These are phyloP conservation scores for Colletes collaris DNA, from an alignment of 2,888 invertebrate species.

Conservation along the genomic window DNA sequence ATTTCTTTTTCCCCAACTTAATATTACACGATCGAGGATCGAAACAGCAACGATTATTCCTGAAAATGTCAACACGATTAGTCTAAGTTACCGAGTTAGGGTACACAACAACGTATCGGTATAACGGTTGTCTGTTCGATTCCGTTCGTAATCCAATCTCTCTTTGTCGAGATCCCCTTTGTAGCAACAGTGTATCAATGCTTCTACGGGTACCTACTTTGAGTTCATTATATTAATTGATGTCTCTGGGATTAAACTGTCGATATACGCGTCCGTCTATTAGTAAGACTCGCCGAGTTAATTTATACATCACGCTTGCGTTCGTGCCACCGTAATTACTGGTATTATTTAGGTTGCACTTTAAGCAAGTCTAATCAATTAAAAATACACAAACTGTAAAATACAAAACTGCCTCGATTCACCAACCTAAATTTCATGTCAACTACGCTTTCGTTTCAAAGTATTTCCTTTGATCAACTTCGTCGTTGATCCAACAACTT, in stretches of 20 bases:
- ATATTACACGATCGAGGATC: too few relatives aligned
- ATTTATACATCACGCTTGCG: not conserved
- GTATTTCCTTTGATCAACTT: not conserved
- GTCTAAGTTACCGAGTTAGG: not conserved
- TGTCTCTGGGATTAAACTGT: constrained; percentile 13
- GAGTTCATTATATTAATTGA: constrained; percentile 24
- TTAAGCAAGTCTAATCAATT: too few relatives aligned
- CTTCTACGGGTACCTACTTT: not conserved
- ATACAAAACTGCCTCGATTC: not conserved
- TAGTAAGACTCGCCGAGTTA: not conserved
- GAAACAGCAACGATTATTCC: not conserved
- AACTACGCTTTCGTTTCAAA: not conserved
- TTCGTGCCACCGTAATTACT: not conserved
- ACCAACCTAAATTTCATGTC: not conserved
- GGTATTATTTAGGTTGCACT: too few relatives aligned
- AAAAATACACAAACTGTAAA: too few relatives aligned
- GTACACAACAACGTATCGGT: not conserved
- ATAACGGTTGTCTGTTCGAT: constrained; percentile 15
- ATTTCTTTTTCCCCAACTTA: too few relatives aligned
- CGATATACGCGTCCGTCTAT: constrained; percentile 11
- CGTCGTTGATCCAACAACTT: not conserved
- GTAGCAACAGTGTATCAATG: not conserved
- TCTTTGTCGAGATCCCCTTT: not conserved
- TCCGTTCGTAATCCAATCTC: constrained; percentile 25
- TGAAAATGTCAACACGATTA: not conserved